Conservation (phyloP, 1,140 invertebrate genomes). For the Eriocheir sinensis region DNA sequence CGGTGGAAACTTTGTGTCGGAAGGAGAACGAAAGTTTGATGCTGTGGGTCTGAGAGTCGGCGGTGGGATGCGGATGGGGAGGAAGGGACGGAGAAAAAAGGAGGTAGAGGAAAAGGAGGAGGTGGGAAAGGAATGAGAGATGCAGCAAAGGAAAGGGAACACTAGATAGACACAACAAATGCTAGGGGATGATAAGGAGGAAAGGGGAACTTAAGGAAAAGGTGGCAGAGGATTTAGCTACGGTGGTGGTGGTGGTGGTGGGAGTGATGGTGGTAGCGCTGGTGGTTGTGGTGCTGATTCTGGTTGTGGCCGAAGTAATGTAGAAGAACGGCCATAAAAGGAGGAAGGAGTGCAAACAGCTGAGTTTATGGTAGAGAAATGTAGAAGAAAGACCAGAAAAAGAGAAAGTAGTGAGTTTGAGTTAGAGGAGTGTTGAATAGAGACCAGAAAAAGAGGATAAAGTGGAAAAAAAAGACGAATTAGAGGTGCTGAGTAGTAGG, state of each 20-base stretch:
- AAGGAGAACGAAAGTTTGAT: constrained; percentile 1
- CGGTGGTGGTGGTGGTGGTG: background rate
- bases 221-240: no score
- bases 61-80: background rate
- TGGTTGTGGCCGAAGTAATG: no score
- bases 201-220: background rate
- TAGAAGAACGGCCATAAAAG: no score
- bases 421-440: no score
- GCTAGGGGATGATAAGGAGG: background rate
- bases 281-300: no score
- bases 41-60: background rate
- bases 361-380: no score
- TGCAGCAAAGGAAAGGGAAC: background rate
- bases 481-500: background rate
- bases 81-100: background rate
- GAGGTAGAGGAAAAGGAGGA: background rate
- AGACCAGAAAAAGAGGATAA: background rate
- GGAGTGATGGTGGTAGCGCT: background rate
- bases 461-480: background rate
- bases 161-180: background rate
- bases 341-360: no score
- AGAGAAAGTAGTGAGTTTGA: no score
- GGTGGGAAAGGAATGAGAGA: background rate
- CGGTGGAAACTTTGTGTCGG: background rate
- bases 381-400: no score